These are phyloP conservation scores for Helarctos malayanus DNA, from an alignment of 2,797 vertebrate species.

Conservation along the genomic window DNA sequence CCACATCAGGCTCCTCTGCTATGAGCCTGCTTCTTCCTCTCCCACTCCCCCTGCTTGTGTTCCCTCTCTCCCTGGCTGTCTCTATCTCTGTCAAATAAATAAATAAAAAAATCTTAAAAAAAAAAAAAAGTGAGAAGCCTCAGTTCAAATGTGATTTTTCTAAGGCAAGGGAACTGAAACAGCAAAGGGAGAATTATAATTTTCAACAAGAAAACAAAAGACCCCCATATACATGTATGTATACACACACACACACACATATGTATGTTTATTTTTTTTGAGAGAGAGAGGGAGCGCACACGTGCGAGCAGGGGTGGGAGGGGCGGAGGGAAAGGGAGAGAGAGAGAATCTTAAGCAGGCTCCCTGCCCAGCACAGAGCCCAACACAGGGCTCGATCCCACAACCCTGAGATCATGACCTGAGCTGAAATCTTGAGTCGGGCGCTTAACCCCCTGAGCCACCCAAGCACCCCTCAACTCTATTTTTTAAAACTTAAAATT, in stretches of 20 bases:
- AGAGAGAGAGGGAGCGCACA: not conserved
- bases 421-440: not conserved
- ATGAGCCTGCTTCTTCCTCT: no score
- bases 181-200: not conserved
- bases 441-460: not conserved
- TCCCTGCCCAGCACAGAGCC: not conserved
- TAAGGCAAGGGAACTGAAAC: not conserved
- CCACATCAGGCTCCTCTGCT: no score
- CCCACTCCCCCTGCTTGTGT: no score
- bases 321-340: not conserved
- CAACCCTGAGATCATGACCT: not conserved
- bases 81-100: no score
- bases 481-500: not conserved
- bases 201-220: not conserved
- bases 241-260: rapidly evolving
- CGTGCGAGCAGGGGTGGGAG: not conserved
- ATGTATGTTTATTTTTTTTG: not conserved
- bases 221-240: not conserved
- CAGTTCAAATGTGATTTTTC: not conserved
- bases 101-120: no score
- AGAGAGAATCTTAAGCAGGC: not conserved
- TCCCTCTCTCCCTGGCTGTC: no score
- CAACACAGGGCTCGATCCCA: not conserved
- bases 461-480: not conserved
- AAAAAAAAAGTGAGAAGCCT: not conserved